Evolutionary conservation across 2,113 vertebrate species (phyloP), one percentile per base, ranked within the genome.

Genomic region (Dolichallabes microphthalmus): DNA sequence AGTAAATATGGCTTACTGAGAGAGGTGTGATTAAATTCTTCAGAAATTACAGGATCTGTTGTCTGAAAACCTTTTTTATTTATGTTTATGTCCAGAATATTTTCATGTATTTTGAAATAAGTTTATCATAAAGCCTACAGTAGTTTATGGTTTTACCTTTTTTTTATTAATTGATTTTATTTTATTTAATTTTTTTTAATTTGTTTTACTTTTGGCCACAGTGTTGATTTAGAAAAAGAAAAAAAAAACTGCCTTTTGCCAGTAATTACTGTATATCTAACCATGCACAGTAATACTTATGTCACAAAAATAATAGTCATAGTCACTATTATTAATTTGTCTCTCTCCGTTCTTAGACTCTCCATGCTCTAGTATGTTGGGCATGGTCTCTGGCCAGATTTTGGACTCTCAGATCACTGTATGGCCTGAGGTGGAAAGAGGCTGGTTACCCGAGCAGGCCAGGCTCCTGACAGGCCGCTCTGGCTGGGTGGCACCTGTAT

Each of bases 301-400:
- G 32, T 32, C 6, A 69, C 30, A 9, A 35, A 22, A 39, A 22
- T 71, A 71, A 39, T n/a, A 10, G 2, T 45, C 2, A 71, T 71
- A 22, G 39, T 39, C 32, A 2, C 63, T n/a, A 77, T 60, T n/a
- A n/a, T 73, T 20, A 68, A 68, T 50, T 13, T 6, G 17, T 30
- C 53, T 10, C 30, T 27, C 3, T 80, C 64, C 27, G 60, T 71
- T 85, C 32, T 35, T 92, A 91, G 98, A 99, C 91, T 97, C 96
- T 85, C 96, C 96, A 0, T 99, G 98, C 85, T 98, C 97, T 50
- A 96, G 95, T 87, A 99, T 99, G 97, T 61, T 99, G 91, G 98
- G 98, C 13, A 97, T 99, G 96, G 96, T 99, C 57, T 98, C 98
- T 1, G 98, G 98, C 45, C 97, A 96, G 84, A 97, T 99, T 92